phyloP scores from a whole-genome alignment of 2,888 invertebrate species.

The Eupsilia transversa region DNA sequence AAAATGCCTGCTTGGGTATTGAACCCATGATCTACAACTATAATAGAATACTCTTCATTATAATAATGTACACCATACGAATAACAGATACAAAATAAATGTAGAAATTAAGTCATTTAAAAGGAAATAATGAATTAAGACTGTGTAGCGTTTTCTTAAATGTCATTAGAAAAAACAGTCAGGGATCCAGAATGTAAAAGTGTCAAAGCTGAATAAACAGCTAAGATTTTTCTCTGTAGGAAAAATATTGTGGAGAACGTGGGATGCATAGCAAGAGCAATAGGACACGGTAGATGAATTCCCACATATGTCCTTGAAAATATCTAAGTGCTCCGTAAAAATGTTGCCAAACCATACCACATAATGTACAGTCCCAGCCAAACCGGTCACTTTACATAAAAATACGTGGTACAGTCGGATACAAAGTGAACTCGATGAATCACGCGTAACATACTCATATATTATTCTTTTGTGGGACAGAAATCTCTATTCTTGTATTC shows the following conservation, averaged over 20 bases:
- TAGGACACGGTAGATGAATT: not conserved
- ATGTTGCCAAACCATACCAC: conserved; percentile 3
- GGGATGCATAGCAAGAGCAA: not conserved
- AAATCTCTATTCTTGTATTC: conserved; percentile 67
- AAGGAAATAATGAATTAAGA: not conserved
- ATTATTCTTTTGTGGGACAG: conserved; percentile 69
- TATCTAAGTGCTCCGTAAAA: conserved; percentile 12
- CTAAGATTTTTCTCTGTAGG: not conserved
- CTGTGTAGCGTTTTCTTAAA: not conserved
- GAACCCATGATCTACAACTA: too few relatives aligned
- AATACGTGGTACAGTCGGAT: conserved; percentile 56
- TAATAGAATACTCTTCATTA: too few relatives aligned
- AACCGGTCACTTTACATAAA: conserved; percentile 57
- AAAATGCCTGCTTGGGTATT: too few relatives aligned
- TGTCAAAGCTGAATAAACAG: not conserved
- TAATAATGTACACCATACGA: too few relatives aligned
- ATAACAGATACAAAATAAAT: too few relatives aligned
- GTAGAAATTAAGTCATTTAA: too few relatives aligned
- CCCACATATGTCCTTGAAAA: conserved; percentile 5
- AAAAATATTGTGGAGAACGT: not conserved
- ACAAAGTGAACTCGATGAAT: conserved; percentile 69
- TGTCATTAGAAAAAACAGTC: too few relatives aligned
- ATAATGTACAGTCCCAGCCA: conserved; percentile 21
- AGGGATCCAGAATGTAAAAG: not conserved
- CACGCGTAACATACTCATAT: conserved; percentile 67